These are phyloP conservation scores for Drosophila mettleri DNA, from an alignment of 2,888 invertebrate genomes.

Conservation along the genomic window DNA sequence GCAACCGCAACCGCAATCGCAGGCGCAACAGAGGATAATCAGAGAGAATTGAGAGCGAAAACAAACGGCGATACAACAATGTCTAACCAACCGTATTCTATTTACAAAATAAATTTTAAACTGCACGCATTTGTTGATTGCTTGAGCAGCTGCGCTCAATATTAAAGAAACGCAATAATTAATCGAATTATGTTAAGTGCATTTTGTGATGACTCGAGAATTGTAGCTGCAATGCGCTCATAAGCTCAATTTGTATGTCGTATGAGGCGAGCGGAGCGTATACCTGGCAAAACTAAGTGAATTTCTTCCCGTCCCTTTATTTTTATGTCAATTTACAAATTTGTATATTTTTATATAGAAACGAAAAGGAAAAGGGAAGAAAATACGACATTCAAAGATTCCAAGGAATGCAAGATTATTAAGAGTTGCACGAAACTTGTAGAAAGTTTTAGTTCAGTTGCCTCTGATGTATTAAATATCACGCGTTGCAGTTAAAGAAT, in stretches of 20 bases:
- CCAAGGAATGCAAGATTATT: too few relatives aligned
- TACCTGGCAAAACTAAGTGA: too few relatives aligned
- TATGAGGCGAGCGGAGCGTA: too few relatives aligned
- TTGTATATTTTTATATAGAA: too few relatives aligned
- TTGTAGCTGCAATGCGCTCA: too few relatives aligned
- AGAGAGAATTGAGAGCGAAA: neutral
- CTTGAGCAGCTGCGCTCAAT: neutral
- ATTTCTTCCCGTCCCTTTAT: too few relatives aligned
- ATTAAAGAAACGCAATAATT: neutral
- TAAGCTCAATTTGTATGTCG: too few relatives aligned
- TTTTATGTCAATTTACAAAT: too few relatives aligned
- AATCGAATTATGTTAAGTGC: neutral
- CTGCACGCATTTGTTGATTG: neutral
- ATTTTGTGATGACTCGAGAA: too few relatives aligned
- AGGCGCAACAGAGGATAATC: neutral
- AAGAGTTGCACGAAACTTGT: conserved; percentile 3
- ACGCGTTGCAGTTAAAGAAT: neutral
- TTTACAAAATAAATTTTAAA: conserved; percentile 1
- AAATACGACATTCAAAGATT: too few relatives aligned
- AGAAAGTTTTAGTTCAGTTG: neutral
- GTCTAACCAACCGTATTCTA: neutral
- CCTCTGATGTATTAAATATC: conserved; percentile 12
- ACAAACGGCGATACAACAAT: neutral
- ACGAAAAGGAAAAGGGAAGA: too few relatives aligned
- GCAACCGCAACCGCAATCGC: conserved; percentile 1